Evolutionary conservation across 2,888 invertebrate species (phyloP).

Genomic region (Scrobipalpa costella): DNA sequence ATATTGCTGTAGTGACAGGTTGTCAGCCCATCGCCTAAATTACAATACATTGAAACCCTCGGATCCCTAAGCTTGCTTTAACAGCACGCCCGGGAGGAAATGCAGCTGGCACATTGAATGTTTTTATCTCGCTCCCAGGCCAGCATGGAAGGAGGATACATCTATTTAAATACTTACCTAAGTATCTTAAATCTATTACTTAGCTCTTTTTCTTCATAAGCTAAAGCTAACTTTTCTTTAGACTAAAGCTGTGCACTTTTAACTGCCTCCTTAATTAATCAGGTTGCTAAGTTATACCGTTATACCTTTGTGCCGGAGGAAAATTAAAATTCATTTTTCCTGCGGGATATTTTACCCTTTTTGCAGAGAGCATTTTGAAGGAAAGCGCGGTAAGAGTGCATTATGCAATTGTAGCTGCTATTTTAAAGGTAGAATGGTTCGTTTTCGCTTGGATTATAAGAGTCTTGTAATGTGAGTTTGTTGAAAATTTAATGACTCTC

Average conservation of each 20-base stretch:
- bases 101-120: too few species aligned
- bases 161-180: too few species aligned
- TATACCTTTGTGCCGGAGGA: constrained; percentile 7
- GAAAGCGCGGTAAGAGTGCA: not conserved
- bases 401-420: not conserved
- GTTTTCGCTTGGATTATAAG: not conserved
- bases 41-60: too few species aligned
- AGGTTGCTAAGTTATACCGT: constrained; percentile 20
- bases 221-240: not conserved
- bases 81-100: too few species aligned
- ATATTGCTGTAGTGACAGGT: too few species aligned
- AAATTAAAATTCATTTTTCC: constrained; percentile 27
- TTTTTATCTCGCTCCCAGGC: too few species aligned
- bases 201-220: not conserved
- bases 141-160: too few species aligned
- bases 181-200: too few species aligned
- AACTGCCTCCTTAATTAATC: constrained; percentile 20
- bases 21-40: too few species aligned
- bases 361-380: not conserved
- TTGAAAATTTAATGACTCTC: too few species aligned
- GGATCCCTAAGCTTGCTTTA: too few species aligned
- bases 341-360: constrained; percentile 9
- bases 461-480: too few species aligned
- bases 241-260: constrained; percentile 10
- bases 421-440: not conserved